phyloP scores from a whole-genome alignment of 2,113 vertebrate genomes.

The Nematolebias whitei region DNA sequence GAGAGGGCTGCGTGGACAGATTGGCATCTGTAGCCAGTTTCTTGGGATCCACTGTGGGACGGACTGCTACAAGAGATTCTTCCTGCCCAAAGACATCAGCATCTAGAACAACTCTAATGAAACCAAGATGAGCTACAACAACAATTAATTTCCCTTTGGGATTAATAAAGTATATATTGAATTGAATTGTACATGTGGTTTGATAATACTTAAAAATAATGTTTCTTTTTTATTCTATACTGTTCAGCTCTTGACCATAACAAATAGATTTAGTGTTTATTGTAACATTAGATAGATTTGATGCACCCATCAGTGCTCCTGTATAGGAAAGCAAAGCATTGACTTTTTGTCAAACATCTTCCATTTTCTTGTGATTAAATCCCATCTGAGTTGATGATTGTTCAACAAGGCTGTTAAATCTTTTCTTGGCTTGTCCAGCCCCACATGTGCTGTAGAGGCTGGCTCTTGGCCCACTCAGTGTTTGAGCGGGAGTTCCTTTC shows the following conservation, averaged over 20 bases:
- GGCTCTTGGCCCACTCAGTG: conserved; percentile 17
- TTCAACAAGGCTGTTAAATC: conserved; percentile 34
- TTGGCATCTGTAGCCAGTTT: no score
- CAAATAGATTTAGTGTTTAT: background rate
- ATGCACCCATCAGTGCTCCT: conserved; percentile 4
- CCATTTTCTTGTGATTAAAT: conserved; percentile 29
- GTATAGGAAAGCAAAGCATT: conserved; percentile 15
- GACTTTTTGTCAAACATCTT: conserved; percentile 3
- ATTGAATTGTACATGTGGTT: no score
- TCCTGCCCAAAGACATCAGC: no score
- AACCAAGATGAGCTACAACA: no score
- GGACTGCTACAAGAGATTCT: no score
- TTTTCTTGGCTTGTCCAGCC: conserved; percentile 23
- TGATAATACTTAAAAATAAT: no score
- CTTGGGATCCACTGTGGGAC: no score
- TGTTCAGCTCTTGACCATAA: background rate
- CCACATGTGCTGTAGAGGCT: conserved; percentile 26
- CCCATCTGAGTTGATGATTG: conserved; percentile 6
- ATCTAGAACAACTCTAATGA: no score
- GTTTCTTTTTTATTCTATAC: no score
- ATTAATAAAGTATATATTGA: no score
- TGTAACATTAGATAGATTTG: background rate
- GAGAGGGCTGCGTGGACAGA: no score
- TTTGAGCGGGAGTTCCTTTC: conserved; percentile 37
- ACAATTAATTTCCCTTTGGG: no score